Percentiles rank a stretch among this genome's conserved stretches.
Evolutionary conservation across 2,113 vertebrate species (phyloP).

Genomic region (Emydocephalus ijimae): DNA sequence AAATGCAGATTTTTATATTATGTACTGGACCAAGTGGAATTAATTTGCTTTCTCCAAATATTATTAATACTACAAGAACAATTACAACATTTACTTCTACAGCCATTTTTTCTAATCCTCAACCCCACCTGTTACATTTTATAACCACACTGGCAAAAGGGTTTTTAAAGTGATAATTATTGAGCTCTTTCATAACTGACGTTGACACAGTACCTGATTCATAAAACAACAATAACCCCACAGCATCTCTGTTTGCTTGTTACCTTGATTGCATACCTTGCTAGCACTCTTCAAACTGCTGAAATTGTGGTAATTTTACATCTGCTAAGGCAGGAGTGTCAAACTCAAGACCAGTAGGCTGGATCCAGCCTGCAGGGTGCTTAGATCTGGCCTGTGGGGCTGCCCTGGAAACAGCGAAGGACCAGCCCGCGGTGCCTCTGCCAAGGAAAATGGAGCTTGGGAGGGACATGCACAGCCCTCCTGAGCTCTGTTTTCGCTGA

Average conservation of each 20-base stretch:
- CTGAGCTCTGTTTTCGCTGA: too few relatives aligned
- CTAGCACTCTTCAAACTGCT: conserved; percentile 17
- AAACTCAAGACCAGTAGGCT: too few relatives aligned
- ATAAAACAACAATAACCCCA: conserved; percentile 50
- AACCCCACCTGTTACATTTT: conserved; percentile 32
- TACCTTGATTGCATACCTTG: conserved; percentile 2
- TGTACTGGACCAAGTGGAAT: conserved; percentile 50
- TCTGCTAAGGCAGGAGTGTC: neutral
- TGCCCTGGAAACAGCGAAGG: too few relatives aligned
- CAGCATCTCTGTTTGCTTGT: conserved; percentile 30
- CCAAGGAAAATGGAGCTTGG: too few relatives aligned
- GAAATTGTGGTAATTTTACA: conserved; percentile 20
- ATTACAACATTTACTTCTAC: conserved; percentile 33
- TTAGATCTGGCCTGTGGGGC: too few relatives aligned
- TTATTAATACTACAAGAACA: conserved; percentile 18
- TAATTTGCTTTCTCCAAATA: conserved; percentile 46
- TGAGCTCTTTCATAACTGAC: conserved; percentile 35
- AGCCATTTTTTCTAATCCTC: conserved; percentile 41
- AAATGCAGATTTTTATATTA: conserved; percentile 50
- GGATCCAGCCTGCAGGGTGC: too few relatives aligned
- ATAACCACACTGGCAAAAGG: conserved; percentile 31
- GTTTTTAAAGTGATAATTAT: conserved; percentile 40
- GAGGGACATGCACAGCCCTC: too few relatives aligned
- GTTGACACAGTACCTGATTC: conserved; percentile 57
- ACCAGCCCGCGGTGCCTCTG: too few relatives aligned